Percentiles rank a stretch among this genome's conserved stretches.
These are phyloP conservation scores for Clarias platycephalus DNA, from an alignment of 2,797 vertebrate species.

Conservation along the genomic window DNA sequence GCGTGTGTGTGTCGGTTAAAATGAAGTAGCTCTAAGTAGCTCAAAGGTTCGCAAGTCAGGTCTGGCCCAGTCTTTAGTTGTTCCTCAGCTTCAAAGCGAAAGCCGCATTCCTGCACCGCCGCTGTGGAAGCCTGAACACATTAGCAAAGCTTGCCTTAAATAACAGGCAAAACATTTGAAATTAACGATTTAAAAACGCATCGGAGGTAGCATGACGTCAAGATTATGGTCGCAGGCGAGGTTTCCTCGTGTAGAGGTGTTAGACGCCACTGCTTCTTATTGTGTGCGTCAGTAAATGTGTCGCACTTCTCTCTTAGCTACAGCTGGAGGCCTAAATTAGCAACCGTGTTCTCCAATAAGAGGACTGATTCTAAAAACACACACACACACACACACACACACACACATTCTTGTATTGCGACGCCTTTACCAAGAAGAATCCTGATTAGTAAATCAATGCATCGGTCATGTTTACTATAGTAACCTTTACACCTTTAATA, in stretches of 20 bases:
- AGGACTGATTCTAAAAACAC: background rate
- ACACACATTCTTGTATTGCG: background rate
- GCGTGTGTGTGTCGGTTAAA: background rate
- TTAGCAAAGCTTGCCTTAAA: background rate
- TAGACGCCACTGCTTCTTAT: background rate
- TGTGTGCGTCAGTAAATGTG: constrained; percentile 14
- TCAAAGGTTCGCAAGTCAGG: constrained; percentile 9
- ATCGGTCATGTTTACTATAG: background rate
- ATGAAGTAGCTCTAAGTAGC: background rate
- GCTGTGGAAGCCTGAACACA: background rate
- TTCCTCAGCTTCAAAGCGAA: constrained; percentile 26
- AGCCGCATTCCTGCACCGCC: constrained; percentile 9
- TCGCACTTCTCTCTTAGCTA: background rate
- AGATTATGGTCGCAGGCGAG: background rate
- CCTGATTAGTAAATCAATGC: background rate
- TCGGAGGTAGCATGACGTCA: constrained; percentile 18
- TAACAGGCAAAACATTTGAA: constrained; percentile 11
- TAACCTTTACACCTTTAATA: background rate
- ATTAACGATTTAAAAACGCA: constrained; percentile 1
- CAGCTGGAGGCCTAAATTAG: no score
- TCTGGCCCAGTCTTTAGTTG: background rate
- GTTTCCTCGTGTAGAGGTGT: background rate
- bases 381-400: background rate
- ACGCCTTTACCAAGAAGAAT: background rate
- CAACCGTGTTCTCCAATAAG: constrained; percentile 2